Base-by-base conservation (phyloP, 2,888 invertebrate genomes). In the Caenorhabditis uteleia region DNA sequence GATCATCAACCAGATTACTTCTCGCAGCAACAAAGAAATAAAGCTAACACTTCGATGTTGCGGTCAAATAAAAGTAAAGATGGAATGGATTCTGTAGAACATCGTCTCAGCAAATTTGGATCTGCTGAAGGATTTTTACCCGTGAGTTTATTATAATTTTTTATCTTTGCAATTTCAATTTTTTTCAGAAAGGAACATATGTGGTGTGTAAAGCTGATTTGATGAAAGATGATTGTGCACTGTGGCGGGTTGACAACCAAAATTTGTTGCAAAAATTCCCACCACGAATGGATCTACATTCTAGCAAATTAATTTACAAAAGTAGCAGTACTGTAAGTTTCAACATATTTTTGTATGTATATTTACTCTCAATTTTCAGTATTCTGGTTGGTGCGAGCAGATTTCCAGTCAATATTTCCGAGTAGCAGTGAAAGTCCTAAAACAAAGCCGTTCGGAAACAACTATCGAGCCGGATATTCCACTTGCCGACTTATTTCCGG, bases 361-460 rank as follows among this genome's bases (percentile, higher is more conserved):
- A 23, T 14, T 40, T 25, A 4, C 10, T 20, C 8, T 3, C 16
- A 21, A 21, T 21, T 62, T 77, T 31, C 60, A 82, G 82, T 83
- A 82, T 55, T 76, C 83, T 25, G 83, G 83, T 26, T 83, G 82
- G 83, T 79, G 81, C 44, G 79, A 79, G 39, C 78, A 79, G 48
- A 71, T 78, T 10, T 70, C 77, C 0, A 62, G 66, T 12, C 68
- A 68, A 10, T 83, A 83, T 40, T 53, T 75, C 16, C 67, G 70
- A 6, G 72, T 83, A 2, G 27, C 64, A 6, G 78, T 81, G 6
- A 49, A 58, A 34, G 43, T 66, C 16, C 25, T 70, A 8, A 70
- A 74, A 31, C 70, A 70, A 33, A 55, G 50, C 18, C 62, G 78
- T 12, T 73, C 77, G 1, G 80, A 80, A 29, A 69, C 65, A 12